Evolutionary conservation across 2,888 invertebrate genomes (phyloP).

Genomic region (Microctonus aethiopoides): DNA sequence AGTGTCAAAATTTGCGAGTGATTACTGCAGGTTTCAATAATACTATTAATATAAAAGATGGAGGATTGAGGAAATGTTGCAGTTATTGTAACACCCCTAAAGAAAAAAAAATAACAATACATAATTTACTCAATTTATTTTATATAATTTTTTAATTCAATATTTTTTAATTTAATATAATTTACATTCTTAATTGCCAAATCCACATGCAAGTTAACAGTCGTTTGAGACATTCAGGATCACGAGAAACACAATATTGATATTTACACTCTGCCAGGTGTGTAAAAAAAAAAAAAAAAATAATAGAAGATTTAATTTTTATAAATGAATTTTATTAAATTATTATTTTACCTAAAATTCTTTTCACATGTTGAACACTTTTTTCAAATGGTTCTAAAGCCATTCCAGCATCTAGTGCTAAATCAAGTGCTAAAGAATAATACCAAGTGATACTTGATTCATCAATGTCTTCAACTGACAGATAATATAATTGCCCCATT

Average conservation of each 20-base stretch:
- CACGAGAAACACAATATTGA: slow-evolving; percentile 42
- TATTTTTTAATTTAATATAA: background rate
- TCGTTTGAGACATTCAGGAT: slow-evolving; percentile 43
- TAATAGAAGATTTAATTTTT: background rate
- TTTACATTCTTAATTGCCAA: slow-evolving; percentile 53
- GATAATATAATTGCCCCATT: slow-evolving; percentile 60
- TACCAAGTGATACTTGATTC: slow-evolving; percentile 67
- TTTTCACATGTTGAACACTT: slow-evolving; percentile 67
- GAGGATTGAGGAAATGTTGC: slow-evolving; percentile 1
- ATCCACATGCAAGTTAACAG: slow-evolving; percentile 44
- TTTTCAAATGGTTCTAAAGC: slow-evolving; percentile 68
- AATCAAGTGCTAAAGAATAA: slow-evolving; percentile 71
- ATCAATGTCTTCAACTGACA: slow-evolving; percentile 55
- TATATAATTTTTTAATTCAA: background rate
- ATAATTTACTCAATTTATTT: background rate
- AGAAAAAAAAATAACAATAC: background rate
- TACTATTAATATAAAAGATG: slow-evolving; percentile 14
- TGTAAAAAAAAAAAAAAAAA: background rate
- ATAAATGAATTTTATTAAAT: background rate
- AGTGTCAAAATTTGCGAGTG: slow-evolving; percentile 41
- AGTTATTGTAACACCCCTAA: slow-evolving; percentile 38
- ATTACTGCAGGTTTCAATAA: slow-evolving; percentile 24
- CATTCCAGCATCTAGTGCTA: slow-evolving; percentile 72
- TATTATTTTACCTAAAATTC: slow-evolving; percentile 42
- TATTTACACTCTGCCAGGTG: slow-evolving; percentile 24